Evolutionary conservation across 2,113 vertebrate genomes (phyloP).

Genomic region (Apteryx mantelli): DNA sequence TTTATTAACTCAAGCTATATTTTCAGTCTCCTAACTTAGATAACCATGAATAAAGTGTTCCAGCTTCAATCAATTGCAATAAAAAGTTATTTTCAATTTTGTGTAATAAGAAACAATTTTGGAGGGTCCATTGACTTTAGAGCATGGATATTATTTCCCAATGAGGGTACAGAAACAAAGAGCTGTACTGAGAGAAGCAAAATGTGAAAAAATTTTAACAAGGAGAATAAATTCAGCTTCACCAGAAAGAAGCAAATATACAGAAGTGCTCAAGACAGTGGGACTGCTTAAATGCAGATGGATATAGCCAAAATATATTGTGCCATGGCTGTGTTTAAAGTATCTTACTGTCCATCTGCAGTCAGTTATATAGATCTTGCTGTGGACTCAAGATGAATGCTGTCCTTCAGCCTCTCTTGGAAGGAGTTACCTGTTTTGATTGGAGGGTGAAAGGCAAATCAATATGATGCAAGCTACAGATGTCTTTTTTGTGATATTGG

Average conservation of each 20-base stretch:
- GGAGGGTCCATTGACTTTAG: not conserved
- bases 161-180: not conserved
- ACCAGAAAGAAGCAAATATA: not conserved
- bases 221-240: not conserved
- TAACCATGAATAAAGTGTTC: not conserved
- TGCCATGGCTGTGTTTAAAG: not conserved
- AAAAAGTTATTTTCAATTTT: constrained; percentile 28
- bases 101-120: not conserved
- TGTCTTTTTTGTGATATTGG: not conserved
- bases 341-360: not conserved
- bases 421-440: not conserved
- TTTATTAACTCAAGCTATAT: not conserved
- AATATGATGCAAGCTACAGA: not conserved
- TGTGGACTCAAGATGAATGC: not conserved
- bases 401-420: not conserved
- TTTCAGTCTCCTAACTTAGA: not conserved
- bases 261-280: not conserved
- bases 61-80: not conserved
- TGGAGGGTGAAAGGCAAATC: not conserved
- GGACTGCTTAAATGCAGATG: not conserved
- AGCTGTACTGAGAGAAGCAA: not conserved
- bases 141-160: not conserved
- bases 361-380: not conserved
- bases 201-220: not conserved
- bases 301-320: not conserved